Evolutionary conservation across 2,797 vertebrate species (phyloP).

Genomic region (Coregonus ussuriensis): DNA sequence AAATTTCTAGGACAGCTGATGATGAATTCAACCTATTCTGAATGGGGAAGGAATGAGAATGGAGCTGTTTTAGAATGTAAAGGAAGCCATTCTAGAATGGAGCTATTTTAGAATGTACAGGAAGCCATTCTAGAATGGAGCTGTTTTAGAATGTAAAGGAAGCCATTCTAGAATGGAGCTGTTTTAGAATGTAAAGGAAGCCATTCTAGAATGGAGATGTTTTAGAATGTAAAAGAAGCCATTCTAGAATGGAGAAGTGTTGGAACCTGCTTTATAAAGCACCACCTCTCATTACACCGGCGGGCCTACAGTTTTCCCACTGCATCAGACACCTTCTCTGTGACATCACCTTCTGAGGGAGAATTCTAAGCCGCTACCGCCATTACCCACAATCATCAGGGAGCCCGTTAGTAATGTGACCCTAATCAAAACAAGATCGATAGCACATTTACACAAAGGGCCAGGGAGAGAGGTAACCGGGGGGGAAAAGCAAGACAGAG

Average conservation of each 20-base stretch:
- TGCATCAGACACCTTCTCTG: conserved; percentile 26
- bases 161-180: too few relatives aligned
- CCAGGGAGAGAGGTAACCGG: not conserved
- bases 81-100: too few relatives aligned
- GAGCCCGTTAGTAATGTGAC: conserved; percentile 62
- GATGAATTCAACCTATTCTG: not conserved
- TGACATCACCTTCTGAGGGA: conserved; percentile 51
- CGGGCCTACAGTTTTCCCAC: conserved; percentile 16
- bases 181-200: too few relatives aligned
- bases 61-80: not conserved
- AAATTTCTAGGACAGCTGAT: not conserved
- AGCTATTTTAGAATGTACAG: too few relatives aligned
- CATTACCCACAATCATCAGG: conserved; percentile 53
- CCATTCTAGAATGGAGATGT: too few relatives aligned
- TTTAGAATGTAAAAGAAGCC: too few relatives aligned
- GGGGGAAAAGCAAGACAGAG: too few relatives aligned
- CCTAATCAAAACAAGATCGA: conserved; percentile 70
- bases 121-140: too few relatives aligned
- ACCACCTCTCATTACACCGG: conserved; percentile 4
- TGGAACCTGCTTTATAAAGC: conserved; percentile 10
- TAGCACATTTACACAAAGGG: conserved; percentile 52
- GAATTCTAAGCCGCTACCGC: conserved; percentile 42
- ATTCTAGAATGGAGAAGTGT: not conserved
- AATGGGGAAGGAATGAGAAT: not conserved
- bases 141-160: too few relatives aligned